These are phyloP conservation scores for Chanos chanos DNA, from an alignment of 2,797 vertebrate genomes.

Conservation along the genomic window DNA sequence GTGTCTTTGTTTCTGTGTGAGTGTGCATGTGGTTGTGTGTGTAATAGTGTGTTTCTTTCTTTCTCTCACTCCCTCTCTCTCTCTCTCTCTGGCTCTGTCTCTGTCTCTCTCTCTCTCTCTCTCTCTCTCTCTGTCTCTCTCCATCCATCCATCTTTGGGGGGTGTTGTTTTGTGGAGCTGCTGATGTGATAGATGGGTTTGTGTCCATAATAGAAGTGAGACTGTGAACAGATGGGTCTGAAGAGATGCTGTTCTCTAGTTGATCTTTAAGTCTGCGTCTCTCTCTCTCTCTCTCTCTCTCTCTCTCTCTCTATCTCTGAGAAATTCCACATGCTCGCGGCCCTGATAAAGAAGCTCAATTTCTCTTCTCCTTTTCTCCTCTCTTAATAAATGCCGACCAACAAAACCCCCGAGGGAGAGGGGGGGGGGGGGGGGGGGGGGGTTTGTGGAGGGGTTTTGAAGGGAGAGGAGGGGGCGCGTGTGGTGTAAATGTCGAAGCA, in stretches of 20 bases:
- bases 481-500: too few species aligned
- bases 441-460: too few species aligned
- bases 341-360: not conserved
- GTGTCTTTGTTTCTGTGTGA: not conserved
- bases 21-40: not conserved
- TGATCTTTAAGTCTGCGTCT: constrained; percentile 23
- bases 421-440: too few species aligned
- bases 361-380: not conserved
- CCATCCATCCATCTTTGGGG: constrained; percentile 31
- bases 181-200: constrained; percentile 39
- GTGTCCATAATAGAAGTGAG: constrained; percentile 42
- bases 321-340: not conserved
- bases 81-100: not conserved
- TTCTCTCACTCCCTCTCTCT: not conserved
- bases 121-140: constrained; percentile 1
- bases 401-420: too few species aligned
- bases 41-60: not conserved
- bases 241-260: constrained; percentile 33
- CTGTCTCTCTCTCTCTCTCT: constrained; percentile 10
- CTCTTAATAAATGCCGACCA: too few species aligned
- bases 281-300: not conserved
- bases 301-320: not conserved
- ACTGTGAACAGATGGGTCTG: constrained; percentile 44
- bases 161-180: constrained; percentile 22
- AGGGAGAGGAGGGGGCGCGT: not conserved